Base-by-base conservation (phyloP, 2,113 vertebrate species). In the Acrocephalus kingi region DNA sequence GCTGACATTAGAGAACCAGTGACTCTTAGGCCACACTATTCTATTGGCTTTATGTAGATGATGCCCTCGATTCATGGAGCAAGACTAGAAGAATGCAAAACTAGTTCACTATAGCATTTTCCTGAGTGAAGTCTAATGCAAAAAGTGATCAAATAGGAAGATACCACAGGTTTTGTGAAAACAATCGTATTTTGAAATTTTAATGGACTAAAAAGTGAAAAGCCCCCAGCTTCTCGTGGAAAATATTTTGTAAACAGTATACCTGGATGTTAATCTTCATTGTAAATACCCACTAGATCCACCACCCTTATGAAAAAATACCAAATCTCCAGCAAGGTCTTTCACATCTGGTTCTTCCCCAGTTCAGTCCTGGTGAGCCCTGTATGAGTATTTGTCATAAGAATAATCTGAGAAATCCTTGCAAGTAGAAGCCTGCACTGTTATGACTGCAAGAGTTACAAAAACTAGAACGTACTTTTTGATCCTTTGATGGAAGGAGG, bases 191-290 rank as follows among this genome's bases (percentile, higher is more conserved):
- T 81, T 76, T 13, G 0, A 23, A 45, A 25, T n/a, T 27, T 39
- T 24, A 61, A 61, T n/a, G 25, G n/a, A 49, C 31, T 46, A 8
- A n/a, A 84, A 77, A 71, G 1, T 9, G 54, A 27, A 19, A 37
- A 9, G n/a, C 3, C 1, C 4, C 46, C 10, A 33, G 2, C 0
- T 17, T 49, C 5, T 43, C 28, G 14, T 39, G 37, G 46, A 71
- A 90, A 75, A 46, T 66, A 54, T n/a, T 74, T 90, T 87, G 30
- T 78, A 52, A 87, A 45, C 7, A 21, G 11, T 43, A 33, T 55
- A 25, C 6, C 30, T 77, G 49, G 16, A 63, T 75, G 17, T 62
- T 82, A 30, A 21, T 27, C 11, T 51, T 90, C 2, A 0, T 35
- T 13, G 16, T 51, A 75, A 90, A 51, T 18, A 39, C 16, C 18